Base-by-base conservation (phyloP, 2,888 invertebrate genomes). In the Philereme transversata region DNA sequence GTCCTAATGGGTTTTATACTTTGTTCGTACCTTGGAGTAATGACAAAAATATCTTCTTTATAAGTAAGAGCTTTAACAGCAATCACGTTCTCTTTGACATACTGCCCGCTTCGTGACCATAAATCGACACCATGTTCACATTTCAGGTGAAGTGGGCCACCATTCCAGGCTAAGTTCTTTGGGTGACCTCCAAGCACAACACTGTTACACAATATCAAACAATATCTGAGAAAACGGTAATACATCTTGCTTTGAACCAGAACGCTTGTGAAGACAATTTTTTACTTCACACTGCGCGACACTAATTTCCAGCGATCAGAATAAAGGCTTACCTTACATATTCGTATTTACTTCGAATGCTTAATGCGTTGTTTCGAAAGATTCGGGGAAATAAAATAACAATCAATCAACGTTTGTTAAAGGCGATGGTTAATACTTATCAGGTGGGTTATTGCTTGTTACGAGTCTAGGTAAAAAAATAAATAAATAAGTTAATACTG, bases 51-150 rank as follows among this genome's bases (percentile, higher is more conserved):
- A 40, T 93, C 89, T 56, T 95, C 93, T 68, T 88, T 90, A 80
- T 85, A 90, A 46, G 93, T 86, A 62, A 94, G 92, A 4, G 90
- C 88, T 68, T 95, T 93, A 9, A 94, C 94, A 3, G 93, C 94
- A 46, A 95, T 94, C 6, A 94, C 86, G 77, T 95, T 95, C 69
- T 93, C 93, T 55, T 90, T 86, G 3, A 92, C 81, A 76, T 93
- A 93, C 53, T 93, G 88, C 0, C 93, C 94, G 53, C 88, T 90
- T 3, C 80, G 81, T 48, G 87, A 86, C 82, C 93, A 94, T 45
- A 94, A 85, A 43, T 90, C 90, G 51, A 88, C 85, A 8, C 92
- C 91, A 55, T 90, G 82, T 9, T 87, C 86, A 68, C 92, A 92
- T 5, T 93, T 87, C 75, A 90, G 84, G 60, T 89, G 81, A 51